These are phyloP conservation scores for Ormyrus rosae DNA, from an alignment of 2,888 invertebrate genomes.

Conservation along the genomic window DNA sequence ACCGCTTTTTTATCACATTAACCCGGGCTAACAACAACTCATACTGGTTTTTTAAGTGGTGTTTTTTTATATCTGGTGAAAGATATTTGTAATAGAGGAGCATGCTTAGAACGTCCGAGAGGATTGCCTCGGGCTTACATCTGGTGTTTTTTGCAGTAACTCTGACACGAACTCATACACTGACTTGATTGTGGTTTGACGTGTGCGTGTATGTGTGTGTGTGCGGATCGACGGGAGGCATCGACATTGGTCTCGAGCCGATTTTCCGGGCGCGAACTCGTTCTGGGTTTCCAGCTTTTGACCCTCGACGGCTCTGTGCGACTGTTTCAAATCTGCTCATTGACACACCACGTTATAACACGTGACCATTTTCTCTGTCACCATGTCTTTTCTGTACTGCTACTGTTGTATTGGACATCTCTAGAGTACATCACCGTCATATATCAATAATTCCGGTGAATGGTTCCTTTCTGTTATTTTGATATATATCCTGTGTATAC, in stretches of 20 bases:
- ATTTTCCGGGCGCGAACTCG: conserved; percentile 13
- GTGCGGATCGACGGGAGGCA: conserved; percentile 18
- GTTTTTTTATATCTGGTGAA: conserved; percentile 27
- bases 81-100: conserved; percentile 36
- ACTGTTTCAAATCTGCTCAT: conserved; percentile 26
- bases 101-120: conserved; percentile 42
- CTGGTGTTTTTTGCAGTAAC: conserved; percentile 18
- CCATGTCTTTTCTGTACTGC: too few relatives aligned
- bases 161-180: background rate
- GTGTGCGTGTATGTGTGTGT: background rate
- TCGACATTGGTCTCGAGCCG: conserved; percentile 21
- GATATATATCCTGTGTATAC: background rate
- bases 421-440: too few relatives aligned
- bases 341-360: background rate
- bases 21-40: background rate
- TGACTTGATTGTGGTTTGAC: conserved; percentile 10
- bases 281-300: conserved; percentile 37
- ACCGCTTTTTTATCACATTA: conserved; percentile 8
- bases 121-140: conserved; percentile 18
- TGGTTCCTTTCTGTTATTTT: too few relatives aligned
- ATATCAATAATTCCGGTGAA: too few relatives aligned
- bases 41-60: background rate
- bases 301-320: conserved; percentile 15
- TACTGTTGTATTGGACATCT: too few relatives aligned
- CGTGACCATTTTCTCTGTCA: too few relatives aligned